phyloP scores from a whole-genome alignment of 2,113 vertebrate species.

The Phrynosoma platyrhinos region DNA sequence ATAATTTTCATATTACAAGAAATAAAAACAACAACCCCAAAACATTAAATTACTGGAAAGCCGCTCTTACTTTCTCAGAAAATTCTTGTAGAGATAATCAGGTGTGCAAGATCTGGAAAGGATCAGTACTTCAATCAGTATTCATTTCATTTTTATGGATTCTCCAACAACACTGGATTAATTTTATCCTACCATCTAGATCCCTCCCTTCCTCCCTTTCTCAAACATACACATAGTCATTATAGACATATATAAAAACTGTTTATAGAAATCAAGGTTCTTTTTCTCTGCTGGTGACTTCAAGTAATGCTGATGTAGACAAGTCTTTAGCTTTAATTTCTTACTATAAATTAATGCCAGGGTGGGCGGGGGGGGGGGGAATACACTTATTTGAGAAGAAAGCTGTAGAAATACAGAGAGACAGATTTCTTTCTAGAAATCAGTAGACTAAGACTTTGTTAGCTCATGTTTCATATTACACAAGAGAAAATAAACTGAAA shows the following conservation, averaged over 20 bases:
- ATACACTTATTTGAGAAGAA: slow-evolving; percentile 57
- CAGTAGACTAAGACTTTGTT: slow-evolving; percentile 76
- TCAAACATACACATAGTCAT: neutral
- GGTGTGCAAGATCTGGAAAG: neutral
- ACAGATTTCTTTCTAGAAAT: slow-evolving; percentile 73
- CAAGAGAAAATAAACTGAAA: slow-evolving; percentile 88
- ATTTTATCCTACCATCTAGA: neutral
- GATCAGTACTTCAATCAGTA: slow-evolving; percentile 28
- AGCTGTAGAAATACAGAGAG: slow-evolving; percentile 60
- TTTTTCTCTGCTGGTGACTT: slow-evolving; percentile 24
- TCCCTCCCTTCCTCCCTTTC: neutral
- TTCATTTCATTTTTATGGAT: neutral
- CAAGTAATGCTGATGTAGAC: neutral
- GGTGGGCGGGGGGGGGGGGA: slow-evolving; percentile 42
- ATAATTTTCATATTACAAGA: neutral
- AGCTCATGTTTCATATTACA: slow-evolving; percentile 86
- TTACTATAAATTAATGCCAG: slow-evolving; percentile 41
- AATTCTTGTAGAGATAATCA: slow-evolving; percentile 6
- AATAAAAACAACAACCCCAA: too few relatives aligned
- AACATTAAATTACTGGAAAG: neutral
- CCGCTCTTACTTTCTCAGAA: neutral
- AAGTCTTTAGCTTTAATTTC: neutral
- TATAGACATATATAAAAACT: neutral
- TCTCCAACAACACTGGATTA: neutral
- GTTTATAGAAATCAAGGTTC: slow-evolving; percentile 20